Conservation (phyloP, 1,140 invertebrate genomes). For the Leptonema lineaticorne region DNA sequence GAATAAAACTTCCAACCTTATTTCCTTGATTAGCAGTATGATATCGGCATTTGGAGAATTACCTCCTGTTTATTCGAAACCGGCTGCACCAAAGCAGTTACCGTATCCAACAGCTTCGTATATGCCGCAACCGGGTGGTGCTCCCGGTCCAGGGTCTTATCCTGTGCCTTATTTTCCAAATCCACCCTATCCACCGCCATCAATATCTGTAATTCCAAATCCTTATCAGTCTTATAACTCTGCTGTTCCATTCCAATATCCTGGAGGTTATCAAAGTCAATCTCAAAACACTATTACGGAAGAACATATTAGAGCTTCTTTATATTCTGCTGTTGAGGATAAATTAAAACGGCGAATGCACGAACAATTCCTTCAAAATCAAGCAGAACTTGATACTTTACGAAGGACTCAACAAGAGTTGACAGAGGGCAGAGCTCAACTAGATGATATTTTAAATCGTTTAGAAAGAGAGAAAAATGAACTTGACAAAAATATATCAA, state of each 20-base stretch:
- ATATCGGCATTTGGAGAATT: constrained; percentile 91
- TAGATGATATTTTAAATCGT: constrained; percentile 79
- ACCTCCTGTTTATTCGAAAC: constrained; percentile 88
- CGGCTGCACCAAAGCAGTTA: constrained; percentile 52
- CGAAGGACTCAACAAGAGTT: constrained; percentile 87
- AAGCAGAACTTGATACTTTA: constrained; percentile 90
- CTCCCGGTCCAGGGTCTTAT: constrained; percentile 45
- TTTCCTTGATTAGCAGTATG: constrained; percentile 88
- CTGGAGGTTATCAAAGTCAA: constrained; percentile 16
- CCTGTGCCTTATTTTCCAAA: constrained; percentile 6
- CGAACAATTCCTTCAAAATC: constrained; percentile 85
- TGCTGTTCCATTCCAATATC: constrained; percentile 44
- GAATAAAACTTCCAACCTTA: constrained; percentile 81
- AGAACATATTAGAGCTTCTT: constrained; percentile 90
- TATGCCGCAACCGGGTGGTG: constrained; percentile 63
- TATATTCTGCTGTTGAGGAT: constrained; percentile 93
- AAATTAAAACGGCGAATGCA: constrained; percentile 83
- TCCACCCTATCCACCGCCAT: constrained; percentile 44
- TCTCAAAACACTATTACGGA: constrained; percentile 76
- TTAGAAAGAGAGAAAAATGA: constrained; percentile 84
- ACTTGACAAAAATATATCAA: constrained; percentile 80
- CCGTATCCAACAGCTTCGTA: constrained; percentile 67
- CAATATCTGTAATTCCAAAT: constrained; percentile 41
- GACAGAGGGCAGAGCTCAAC: constrained; percentile 77
- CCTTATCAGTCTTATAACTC: constrained; percentile 52